These are phyloP conservation scores for Argyrosomus japonicus DNA, from an alignment of 2,113 vertebrate species.

Conservation along the genomic window DNA sequence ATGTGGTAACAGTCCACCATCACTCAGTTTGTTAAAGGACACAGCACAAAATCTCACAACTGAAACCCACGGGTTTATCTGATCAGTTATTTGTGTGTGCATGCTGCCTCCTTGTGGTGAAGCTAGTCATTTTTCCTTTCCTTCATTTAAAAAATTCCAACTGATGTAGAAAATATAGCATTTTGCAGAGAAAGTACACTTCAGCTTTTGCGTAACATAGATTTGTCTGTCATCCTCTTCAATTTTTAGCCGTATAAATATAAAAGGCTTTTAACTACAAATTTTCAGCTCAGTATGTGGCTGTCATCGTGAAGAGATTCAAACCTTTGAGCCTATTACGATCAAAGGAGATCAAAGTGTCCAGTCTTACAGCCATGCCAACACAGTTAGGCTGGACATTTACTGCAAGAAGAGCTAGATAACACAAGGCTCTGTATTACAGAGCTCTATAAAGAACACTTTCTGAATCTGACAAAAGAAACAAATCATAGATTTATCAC, in stretches of 20 bases:
- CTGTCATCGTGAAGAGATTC: neutral
- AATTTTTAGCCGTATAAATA: neutral
- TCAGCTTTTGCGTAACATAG: neutral
- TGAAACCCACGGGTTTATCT: neutral
- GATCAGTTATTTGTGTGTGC: slow-evolving; percentile 28
- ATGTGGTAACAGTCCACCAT: neutral
- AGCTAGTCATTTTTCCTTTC: neutral
- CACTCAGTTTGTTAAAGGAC: slow-evolving; percentile 5
- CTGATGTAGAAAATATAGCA: neutral
- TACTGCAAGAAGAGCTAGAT: neutral
- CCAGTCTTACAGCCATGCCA: neutral
- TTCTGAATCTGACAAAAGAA: neutral
- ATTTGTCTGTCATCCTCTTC: neutral
- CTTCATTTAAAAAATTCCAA: neutral
- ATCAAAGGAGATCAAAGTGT: slow-evolving; percentile 21
- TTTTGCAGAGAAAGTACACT: neutral
- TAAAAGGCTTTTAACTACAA: neutral
- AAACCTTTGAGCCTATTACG: neutral
- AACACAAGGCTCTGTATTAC: no score
- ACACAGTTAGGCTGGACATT: neutral
- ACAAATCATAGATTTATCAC: neutral
- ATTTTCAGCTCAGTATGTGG: neutral
- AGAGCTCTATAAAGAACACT: neutral
- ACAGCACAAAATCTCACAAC: neutral
- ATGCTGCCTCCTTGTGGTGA: slow-evolving; percentile 68